These are phyloP conservation scores for Amiota mariae DNA, from an alignment of 2,888 invertebrate genomes.

Conservation along the genomic window DNA sequence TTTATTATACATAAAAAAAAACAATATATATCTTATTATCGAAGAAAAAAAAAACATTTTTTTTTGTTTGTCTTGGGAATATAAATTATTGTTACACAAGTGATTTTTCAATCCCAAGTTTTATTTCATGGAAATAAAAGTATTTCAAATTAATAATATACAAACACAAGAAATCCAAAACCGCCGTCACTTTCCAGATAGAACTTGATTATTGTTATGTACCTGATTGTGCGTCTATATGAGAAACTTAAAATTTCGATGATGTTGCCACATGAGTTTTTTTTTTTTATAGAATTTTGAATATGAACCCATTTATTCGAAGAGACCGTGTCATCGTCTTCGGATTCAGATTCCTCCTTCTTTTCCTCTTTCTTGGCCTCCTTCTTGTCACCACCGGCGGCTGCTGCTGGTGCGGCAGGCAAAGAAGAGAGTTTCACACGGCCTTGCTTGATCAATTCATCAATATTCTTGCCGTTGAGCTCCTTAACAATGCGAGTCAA, in stretches of 20 bases:
- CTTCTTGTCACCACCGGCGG: constrained; percentile 81
- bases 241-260: constrained; percentile 42
- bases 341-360: constrained; percentile 93
- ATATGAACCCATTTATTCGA: constrained; percentile 79
- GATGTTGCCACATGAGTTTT: constrained; percentile 38
- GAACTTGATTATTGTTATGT: too few species aligned
- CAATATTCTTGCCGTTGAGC: constrained; percentile 92
- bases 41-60: constrained; percentile 3
- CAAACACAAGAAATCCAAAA: too few species aligned
- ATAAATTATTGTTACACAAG: constrained; percentile 40
- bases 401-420: constrained; percentile 82
- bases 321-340: constrained; percentile 96
- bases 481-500: constrained; percentile 89
- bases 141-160: constrained; percentile 53
- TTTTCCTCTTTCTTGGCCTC: constrained; percentile 82
- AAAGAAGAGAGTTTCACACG: constrained; percentile 94
- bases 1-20: too few species aligned
- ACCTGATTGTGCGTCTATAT: too few species aligned
- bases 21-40: too few species aligned
- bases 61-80: constrained; percentile 14
- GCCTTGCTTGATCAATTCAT: constrained; percentile 91
- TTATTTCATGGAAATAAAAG: constrained; percentile 63
- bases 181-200: too few species aligned
- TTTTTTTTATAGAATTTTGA: constrained; percentile 34
- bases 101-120: constrained; percentile 59